These are phyloP conservation scores for Pristionchus fissidentatus DNA, from an alignment of 2,888 invertebrate genomes.

Conservation along the genomic window DNA sequence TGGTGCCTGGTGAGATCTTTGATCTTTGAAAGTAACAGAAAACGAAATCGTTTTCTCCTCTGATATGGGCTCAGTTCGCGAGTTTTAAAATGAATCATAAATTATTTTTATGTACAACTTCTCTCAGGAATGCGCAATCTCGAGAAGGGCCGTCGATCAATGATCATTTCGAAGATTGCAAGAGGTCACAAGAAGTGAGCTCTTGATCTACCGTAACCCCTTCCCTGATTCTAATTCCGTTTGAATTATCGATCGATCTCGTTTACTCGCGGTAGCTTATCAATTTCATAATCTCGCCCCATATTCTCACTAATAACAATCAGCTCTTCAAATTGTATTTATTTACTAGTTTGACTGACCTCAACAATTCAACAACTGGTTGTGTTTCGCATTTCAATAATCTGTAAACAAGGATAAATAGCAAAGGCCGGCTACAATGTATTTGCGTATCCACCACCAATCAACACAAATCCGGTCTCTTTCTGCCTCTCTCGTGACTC, in stretches of 20 bases:
- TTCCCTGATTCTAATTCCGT: slow-evolving; percentile 7
- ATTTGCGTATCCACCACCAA: neutral
- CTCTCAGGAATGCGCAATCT: slow-evolving; percentile 60
- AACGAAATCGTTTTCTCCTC: too few relatives aligned
- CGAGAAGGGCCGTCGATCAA: slow-evolving; percentile 59
- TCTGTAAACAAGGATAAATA: neutral
- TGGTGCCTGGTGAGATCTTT: slow-evolving; percentile 19
- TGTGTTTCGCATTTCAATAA: slow-evolving; percentile 4
- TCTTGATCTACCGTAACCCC: neutral
- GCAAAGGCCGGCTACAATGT: neutral
- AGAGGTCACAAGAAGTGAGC: slow-evolving; percentile 37
- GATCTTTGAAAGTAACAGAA: too few relatives aligned
- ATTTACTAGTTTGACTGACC: neutral
- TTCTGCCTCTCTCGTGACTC: neutral
- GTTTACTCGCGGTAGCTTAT: neutral
- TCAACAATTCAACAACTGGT: slow-evolving; percentile 29
- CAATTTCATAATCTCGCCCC: slow-evolving; percentile 2
- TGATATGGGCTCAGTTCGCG: neutral
- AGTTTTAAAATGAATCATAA: neutral
- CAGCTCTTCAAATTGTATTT: slow-evolving; percentile 16
- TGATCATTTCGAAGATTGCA: slow-evolving; percentile 58
- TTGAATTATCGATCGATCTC: slow-evolving; percentile 3
- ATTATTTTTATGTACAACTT: neutral
- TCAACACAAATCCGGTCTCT: neutral
- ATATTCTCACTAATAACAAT: neutral